A percentile compares a stretch with the other conserved stretches of the same genome.
These are phyloP conservation scores for Campoletis raptor DNA, from an alignment of 2,888 invertebrate species.

Conservation along the genomic window DNA sequence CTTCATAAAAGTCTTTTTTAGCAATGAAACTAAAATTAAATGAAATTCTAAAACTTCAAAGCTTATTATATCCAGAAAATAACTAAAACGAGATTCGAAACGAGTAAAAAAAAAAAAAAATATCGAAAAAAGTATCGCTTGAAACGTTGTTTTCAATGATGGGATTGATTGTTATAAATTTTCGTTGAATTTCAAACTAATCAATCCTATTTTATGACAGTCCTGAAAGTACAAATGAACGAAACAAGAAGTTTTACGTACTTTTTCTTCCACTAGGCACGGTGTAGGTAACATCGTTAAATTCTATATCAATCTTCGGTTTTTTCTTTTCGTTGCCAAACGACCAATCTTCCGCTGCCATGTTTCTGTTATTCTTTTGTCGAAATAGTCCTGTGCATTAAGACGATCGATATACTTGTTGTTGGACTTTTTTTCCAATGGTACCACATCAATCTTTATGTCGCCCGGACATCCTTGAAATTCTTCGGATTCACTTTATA, in stretches of 20 bases:
- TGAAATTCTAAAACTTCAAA: no score
- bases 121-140: neutral
- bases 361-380: conserved; percentile 38
- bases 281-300: conserved; percentile 92
- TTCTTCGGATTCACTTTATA: neutral
- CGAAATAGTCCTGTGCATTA: neutral
- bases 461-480: neutral
- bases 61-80: neutral
- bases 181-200: neutral
- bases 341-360: conserved; percentile 36
- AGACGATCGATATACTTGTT: conserved; percentile 21
- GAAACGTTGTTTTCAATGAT: neutral
- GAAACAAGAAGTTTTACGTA: conserved; percentile 79
- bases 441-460: neutral
- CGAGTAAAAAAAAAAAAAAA: neutral
- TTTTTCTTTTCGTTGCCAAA: conserved; percentile 87
- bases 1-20: no score
- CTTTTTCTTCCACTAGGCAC: conserved; percentile 90
- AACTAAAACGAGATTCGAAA: neutral
- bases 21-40: no score
- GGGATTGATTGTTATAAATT: neutral
- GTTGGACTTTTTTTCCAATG: neutral
- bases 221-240: neutral
- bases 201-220: neutral
- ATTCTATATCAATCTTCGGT: conserved; percentile 93